These are phyloP conservation scores for Agriopis leucophaearia DNA, from an alignment of 2,888 invertebrate genomes.

Conservation along the genomic window DNA sequence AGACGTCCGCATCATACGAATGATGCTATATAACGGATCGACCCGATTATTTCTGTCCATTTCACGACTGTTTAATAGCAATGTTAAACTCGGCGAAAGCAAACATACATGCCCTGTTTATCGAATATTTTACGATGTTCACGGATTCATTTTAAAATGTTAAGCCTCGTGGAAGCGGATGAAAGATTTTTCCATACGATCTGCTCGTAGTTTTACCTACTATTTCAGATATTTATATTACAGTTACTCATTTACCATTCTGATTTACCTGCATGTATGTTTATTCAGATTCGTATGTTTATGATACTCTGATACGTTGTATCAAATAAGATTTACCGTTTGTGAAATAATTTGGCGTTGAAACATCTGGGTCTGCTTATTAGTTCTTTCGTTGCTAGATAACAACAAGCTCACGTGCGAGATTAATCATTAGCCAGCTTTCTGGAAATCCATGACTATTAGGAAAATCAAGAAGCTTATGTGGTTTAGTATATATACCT, in stretches of 20 bases:
- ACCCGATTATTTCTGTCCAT: constrained; percentile 86
- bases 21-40: constrained; percentile 84
- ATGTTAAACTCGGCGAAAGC: constrained; percentile 85
- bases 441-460: constrained; percentile 46
- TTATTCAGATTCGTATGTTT: constrained; percentile 81
- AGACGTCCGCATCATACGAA: constrained; percentile 81
- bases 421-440: constrained; percentile 52
- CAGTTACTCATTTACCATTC: constrained; percentile 84
- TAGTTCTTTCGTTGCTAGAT: constrained; percentile 57
- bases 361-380: constrained; percentile 70
- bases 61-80: constrained; percentile 86
- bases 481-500: not conserved
- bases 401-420: constrained; percentile 52
- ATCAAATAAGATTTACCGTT: constrained; percentile 80
- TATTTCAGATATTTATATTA: constrained; percentile 84
- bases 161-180: constrained; percentile 78
- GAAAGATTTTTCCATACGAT: constrained; percentile 81
- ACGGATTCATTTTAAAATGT: constrained; percentile 83
- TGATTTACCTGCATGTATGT: constrained; percentile 83
- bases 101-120: constrained; percentile 85
- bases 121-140: constrained; percentile 85
- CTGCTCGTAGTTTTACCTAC: constrained; percentile 73
- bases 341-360: constrained; percentile 74
- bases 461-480: not conserved
- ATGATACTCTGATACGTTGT: constrained; percentile 81